phyloP scores from a whole-genome alignment of 2,888 invertebrate genomes.

The Zonitis immaculata region DNA sequence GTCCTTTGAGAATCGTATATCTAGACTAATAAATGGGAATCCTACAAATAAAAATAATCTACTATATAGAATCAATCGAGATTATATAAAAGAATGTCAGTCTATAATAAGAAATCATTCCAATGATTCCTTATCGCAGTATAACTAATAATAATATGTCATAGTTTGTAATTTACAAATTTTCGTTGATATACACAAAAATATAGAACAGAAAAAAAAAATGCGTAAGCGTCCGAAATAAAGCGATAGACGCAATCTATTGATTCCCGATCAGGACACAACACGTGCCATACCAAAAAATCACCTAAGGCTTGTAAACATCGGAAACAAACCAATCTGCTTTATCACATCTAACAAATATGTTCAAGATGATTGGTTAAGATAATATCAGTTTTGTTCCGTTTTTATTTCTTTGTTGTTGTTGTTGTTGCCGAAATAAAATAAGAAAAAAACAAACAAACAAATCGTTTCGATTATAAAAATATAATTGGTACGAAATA shows the following conservation, averaged over 20 bases:
- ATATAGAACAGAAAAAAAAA: too few relatives aligned
- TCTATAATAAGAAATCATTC: too few relatives aligned
- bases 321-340: conserved; percentile 32
- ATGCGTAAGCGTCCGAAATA: conserved; percentile 29
- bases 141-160: too few relatives aligned
- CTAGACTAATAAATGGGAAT: neutral
- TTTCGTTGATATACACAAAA: too few relatives aligned
- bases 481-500: neutral
- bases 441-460: too few relatives aligned
- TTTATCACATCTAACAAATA: conserved; percentile 22
- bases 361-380: conserved; percentile 13
- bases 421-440: too few relatives aligned
- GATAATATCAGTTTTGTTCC: neutral
- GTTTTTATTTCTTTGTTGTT: too few relatives aligned
- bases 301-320: conserved; percentile 33
- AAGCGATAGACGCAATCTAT: conserved; percentile 32
- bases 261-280: conserved; percentile 32
- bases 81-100: too few relatives aligned
- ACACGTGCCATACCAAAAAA: conserved; percentile 31
- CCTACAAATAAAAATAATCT: neutral
- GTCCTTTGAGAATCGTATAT: neutral
- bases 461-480: too few relatives aligned
- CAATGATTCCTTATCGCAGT: too few relatives aligned
- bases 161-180: too few relatives aligned
- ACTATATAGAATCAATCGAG: too few relatives aligned